These are phyloP conservation scores for Sciurus niger DNA, from an alignment of 2,113 vertebrate species.

Conservation along the genomic window DNA sequence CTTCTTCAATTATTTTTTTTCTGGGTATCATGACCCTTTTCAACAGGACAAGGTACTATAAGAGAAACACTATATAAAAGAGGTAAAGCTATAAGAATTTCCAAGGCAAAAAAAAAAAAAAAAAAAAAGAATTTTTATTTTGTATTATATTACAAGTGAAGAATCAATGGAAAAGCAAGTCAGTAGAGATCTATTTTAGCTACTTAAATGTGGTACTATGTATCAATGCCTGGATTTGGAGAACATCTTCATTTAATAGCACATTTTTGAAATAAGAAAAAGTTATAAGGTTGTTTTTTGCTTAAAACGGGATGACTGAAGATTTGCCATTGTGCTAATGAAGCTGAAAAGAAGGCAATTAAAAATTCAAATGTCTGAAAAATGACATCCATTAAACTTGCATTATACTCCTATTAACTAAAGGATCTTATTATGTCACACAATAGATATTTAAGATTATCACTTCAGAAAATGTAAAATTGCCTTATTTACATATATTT, in stretches of 20 bases:
- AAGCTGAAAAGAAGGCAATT: constrained; percentile 79
- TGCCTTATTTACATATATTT: constrained; percentile 40
- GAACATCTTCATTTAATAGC: not conserved
- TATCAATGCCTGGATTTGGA: not conserved
- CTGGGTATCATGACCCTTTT: not conserved
- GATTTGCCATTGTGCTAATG: constrained; percentile 73
- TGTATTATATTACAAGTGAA: not conserved
- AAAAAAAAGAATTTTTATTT: not conserved
- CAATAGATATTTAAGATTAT: constrained; percentile 40
- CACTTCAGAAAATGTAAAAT: constrained; percentile 6
- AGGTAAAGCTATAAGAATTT: not conserved
- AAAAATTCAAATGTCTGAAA: constrained; percentile 78
- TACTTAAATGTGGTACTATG: not conserved
- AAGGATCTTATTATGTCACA: constrained; percentile 9
- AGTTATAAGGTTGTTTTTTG: not conserved
- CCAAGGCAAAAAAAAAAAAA: not conserved
- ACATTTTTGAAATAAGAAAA: not conserved
- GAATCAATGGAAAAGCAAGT: not conserved
- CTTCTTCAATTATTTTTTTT: not conserved
- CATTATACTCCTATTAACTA: constrained; percentile 72
- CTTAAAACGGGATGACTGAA: constrained; percentile 73
- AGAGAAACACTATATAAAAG: not conserved
- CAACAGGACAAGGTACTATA: not conserved
- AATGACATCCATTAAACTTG: constrained; percentile 72
- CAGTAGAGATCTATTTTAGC: not conserved